Evolutionary conservation across 2,113 vertebrate species (phyloP), one percentile per base, ranked within the genome.

Genomic region (Rhinolophus ferrumequinum): DNA sequence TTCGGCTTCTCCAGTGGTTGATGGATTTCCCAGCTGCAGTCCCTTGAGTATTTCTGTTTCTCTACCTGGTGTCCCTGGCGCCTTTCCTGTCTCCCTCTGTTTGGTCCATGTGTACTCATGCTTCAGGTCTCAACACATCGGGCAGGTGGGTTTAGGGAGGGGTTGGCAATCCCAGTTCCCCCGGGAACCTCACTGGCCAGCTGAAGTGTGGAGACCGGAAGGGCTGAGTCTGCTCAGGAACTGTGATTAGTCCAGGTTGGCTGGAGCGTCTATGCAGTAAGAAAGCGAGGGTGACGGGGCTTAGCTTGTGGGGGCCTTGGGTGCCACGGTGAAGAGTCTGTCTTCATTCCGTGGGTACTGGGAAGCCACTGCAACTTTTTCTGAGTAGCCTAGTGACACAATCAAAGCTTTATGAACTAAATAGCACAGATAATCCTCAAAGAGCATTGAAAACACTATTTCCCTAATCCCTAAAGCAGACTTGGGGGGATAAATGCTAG

Each of bases 401-500:
- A 73, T 77, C 47, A 80, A 90, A 75, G 14, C 28, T 93, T 90
- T 94, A 64, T 69, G 88, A 88, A 80, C 19, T 80, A 66, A 77
- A 66, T 75, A 82, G 33, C 70, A n/a, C 16, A 92, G 62, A 70
- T 95, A 22, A 21, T 70, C 70, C 35, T 87, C 5, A n/a, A 47
- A 66, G 38, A 96, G 14, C 16, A 47, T 52, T 77, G 72, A 82
- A 88, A 91, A 56, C 44, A 80, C 73, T 22, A 93, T 92, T 93
- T 96, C n/a, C 66, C 41, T 92, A 96, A 89, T 96, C 77, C 50
- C 26, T 62, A 79, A 90, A 94, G 41, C 56, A 30, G 86, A 38
- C 56, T 96, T 88, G 35, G 58, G n/a, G 72, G 41, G 26, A 77
- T 91, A 93, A 91, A 95, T 95, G 67, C 54, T 88, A 94, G 56